phyloP scores from a whole-genome alignment of 1,140 invertebrate genomes.

The Drepana arcuata region DNA sequence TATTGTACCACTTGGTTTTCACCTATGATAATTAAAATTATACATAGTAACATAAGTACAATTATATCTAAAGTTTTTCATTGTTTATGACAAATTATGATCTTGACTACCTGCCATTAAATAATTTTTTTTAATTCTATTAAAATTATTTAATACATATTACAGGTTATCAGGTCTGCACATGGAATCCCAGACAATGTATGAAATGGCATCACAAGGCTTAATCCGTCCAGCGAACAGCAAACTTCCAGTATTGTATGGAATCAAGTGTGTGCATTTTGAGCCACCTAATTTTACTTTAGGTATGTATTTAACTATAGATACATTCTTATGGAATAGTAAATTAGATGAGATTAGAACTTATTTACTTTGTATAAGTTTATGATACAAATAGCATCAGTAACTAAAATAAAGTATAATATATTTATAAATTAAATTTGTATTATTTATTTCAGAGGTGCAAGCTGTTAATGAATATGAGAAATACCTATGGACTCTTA shows the following conservation, averaged over 20 bases:
- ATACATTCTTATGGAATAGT: too few relatives aligned
- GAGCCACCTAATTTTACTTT: slow-evolving; percentile 88
- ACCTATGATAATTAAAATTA: too few relatives aligned
- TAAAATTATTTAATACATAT: neutral
- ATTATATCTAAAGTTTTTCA: neutral
- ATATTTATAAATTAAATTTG: too few relatives aligned
- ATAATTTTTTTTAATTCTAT: slow-evolving; percentile 1
- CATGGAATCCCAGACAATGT: slow-evolving; percentile 88
- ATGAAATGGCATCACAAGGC: slow-evolving; percentile 87
- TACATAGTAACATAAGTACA: too few relatives aligned
- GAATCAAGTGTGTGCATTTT: slow-evolving; percentile 88
- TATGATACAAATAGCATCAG: too few relatives aligned
- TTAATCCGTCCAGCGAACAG: slow-evolving; percentile 80
- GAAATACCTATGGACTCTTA: slow-evolving; percentile 79
- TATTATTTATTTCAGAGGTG: slow-evolving; percentile 78
- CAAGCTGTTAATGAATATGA: slow-evolving; percentile 88
- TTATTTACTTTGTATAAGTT: too few relatives aligned
- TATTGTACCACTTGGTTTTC: too few relatives aligned
- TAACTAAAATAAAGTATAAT: too few relatives aligned
- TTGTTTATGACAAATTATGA: neutral
- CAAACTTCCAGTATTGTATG: slow-evolving; percentile 86
- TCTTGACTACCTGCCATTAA: too few relatives aligned
- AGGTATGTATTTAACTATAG: too few relatives aligned
- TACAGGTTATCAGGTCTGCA: slow-evolving; percentile 83
- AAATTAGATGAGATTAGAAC: too few relatives aligned